These are phyloP conservation scores for Zapus hudsonius DNA, from an alignment of 2,113 vertebrate genomes.

Conservation along the genomic window DNA sequence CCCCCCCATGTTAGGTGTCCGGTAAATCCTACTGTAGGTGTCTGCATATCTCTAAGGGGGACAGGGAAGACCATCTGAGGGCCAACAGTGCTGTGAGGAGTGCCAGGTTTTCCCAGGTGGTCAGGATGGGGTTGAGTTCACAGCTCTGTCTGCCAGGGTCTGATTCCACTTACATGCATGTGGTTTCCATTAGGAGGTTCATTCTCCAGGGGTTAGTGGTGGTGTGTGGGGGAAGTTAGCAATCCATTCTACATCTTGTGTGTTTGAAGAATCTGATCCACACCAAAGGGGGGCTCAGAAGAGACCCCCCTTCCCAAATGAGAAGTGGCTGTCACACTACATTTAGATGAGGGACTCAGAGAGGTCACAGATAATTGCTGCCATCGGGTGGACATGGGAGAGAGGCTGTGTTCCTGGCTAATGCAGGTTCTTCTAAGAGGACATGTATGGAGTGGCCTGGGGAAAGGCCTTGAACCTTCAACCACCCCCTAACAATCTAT, in stretches of 20 bases:
- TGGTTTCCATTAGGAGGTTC: conserved; percentile 24
- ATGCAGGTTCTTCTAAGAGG: neutral
- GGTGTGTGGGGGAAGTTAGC: neutral
- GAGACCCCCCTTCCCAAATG: neutral
- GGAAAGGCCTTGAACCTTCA: neutral
- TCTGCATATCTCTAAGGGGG: neutral
- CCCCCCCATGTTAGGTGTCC: neutral
- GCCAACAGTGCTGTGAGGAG: accelerated
- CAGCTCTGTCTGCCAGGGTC: neutral
- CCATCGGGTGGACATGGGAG: neutral
- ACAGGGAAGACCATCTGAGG: neutral
- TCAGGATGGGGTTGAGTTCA: neutral
- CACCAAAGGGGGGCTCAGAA: neutral
- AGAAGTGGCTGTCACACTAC: neutral
- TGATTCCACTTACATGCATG: neutral
- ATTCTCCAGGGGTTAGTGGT: neutral
- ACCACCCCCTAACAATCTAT: no score
- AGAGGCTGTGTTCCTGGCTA: neutral
- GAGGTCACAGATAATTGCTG: conserved; percentile 30
- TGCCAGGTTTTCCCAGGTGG: neutral
- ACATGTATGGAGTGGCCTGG: no score
- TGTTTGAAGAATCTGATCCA: neutral
- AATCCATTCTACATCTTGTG: neutral
- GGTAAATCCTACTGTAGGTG: no score
- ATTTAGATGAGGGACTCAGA: neutral